Conservation (phyloP, 2,113 vertebrate species). For the Hylia prasina region DNA sequence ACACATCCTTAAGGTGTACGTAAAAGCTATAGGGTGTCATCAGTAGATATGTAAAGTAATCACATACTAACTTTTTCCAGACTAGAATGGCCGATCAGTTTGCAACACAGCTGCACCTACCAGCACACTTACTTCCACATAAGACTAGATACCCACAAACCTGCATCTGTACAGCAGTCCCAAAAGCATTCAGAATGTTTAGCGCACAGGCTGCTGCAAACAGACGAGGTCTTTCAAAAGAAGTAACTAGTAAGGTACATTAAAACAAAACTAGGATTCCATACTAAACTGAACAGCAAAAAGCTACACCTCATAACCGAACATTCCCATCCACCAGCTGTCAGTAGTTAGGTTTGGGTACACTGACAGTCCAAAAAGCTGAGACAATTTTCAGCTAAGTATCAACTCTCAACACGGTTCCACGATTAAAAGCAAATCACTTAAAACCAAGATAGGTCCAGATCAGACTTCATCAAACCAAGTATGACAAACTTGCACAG, state of each 20-base stretch:
- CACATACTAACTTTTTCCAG: fast-evolving
- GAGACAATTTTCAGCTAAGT: background rate
- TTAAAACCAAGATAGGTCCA: background rate
- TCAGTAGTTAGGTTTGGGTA: background rate
- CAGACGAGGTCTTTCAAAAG: background rate
- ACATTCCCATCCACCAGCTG: background rate
- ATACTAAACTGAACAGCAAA: background rate
- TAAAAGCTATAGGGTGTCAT: background rate
- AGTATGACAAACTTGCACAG: background rate
- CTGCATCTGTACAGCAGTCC: background rate
- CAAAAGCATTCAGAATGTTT: background rate
- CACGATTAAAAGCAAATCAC: background rate
- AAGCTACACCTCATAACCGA: background rate
- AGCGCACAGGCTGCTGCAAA: background rate
- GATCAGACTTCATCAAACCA: background rate
- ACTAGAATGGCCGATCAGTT: background rate
- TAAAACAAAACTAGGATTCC: background rate
- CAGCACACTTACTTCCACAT: fast-evolving
- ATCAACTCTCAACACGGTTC: background rate
- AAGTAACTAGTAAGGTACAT: background rate
- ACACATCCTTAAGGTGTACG: background rate
- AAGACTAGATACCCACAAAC: background rate
- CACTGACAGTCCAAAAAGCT: background rate
- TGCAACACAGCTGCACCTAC: background rate
- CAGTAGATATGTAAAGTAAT: background rate